Evolutionary conservation across 2,888 invertebrate species (phyloP).

Genomic region (Lutraria lutraria): DNA sequence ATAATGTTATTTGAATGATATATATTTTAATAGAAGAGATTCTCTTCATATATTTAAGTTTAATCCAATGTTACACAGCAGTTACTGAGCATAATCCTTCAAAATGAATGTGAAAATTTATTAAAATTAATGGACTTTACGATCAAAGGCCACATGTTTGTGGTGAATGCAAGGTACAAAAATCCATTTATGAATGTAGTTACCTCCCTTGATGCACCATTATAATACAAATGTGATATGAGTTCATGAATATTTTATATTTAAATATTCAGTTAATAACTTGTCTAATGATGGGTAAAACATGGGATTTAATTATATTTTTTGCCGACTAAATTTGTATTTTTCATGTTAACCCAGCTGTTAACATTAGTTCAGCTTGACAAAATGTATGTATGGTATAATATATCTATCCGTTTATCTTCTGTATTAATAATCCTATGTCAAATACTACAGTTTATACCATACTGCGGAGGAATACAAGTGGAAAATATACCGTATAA

Average conservation of each 20-base stretch:
- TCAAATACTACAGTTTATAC: neutral
- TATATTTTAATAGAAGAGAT: neutral
- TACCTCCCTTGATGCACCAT: neutral
- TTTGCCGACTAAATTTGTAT: neutral
- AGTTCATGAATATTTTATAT: conserved; percentile 19
- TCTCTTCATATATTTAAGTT: neutral
- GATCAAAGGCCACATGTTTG: conserved; percentile 23
- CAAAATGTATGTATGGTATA: neutral
- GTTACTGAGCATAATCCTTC: neutral
- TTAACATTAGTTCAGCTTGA: neutral
- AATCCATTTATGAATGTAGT: neutral
- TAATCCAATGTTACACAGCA: neutral
- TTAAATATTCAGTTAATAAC: neutral
- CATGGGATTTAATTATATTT: neutral
- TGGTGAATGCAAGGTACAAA: neutral
- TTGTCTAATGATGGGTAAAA: neutral
- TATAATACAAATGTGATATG: conserved; percentile 1
- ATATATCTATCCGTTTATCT: neutral
- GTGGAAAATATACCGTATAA: neutral
- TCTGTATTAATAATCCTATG: neutral
- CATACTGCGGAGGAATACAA: neutral
- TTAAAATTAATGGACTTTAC: neutral
- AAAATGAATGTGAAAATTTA: neutral
- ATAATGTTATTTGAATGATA: neutral
- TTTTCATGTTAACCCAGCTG: neutral